A percentile compares a stretch with the other conserved stretches of the same genome.
Evolutionary conservation across 2,113 vertebrate genomes (phyloP).

Genomic region (Pedetes capensis): DNA sequence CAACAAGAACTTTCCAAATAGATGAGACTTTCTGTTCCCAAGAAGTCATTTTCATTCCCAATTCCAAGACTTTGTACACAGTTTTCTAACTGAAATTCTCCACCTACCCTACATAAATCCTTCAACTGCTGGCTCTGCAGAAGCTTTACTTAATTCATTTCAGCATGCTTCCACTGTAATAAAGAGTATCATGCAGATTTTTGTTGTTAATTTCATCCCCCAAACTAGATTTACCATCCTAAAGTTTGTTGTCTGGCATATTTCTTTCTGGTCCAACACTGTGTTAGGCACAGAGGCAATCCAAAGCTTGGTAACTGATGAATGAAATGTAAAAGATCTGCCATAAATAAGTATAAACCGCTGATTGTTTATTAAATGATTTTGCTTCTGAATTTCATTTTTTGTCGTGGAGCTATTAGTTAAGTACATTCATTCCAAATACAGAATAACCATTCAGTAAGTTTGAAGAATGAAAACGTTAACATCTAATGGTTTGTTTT

Average conservation of each 20-base stretch:
- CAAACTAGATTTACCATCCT: not conserved
- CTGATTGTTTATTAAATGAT: constrained; percentile 5
- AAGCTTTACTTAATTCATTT: not conserved
- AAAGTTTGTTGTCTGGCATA: not conserved
- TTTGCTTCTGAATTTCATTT: constrained; percentile 15
- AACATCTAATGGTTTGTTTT: not conserved
- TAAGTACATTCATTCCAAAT: not conserved
- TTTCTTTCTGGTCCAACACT: not conserved
- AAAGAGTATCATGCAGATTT: not conserved
- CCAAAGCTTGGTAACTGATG: not conserved
- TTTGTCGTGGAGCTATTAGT: not conserved
- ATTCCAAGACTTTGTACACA: constrained; percentile 19
- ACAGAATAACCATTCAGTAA: not conserved
- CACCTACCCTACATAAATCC: not conserved
- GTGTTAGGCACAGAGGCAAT: not conserved
- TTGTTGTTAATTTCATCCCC: not conserved
- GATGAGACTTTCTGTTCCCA: not conserved
- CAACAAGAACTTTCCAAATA: constrained; percentile 36
- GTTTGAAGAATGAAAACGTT: constrained; percentile 14
- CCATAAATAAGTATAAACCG: not conserved
- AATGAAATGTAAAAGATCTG: constrained; percentile 1
- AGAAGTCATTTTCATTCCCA: constrained; percentile 12
- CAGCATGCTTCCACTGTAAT: not conserved
- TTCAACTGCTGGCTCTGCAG: not conserved
- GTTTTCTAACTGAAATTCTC: not conserved